phyloP scores from a whole-genome alignment of 2,797 vertebrate genomes.

The Selene dorsalis region DNA sequence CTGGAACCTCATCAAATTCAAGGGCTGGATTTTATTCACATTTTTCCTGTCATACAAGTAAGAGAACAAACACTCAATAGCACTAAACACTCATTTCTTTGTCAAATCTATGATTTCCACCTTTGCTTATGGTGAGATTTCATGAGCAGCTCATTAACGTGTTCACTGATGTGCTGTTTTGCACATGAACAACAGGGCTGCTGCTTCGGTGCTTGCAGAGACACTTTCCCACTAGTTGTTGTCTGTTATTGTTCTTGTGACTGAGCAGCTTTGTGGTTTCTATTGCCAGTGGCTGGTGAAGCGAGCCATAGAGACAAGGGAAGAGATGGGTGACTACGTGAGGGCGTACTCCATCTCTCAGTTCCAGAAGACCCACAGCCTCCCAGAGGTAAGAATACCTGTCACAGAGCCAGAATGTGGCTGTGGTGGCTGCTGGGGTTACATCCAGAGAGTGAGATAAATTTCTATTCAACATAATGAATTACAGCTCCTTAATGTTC shows the following conservation, averaged over 20 bases:
- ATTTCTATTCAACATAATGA: background rate
- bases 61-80: background rate
- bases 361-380: constrained; percentile 93
- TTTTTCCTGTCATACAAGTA: constrained; percentile 97
- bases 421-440: background rate
- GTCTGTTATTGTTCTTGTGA: background rate
- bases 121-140: background rate
- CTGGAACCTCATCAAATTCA: constrained; percentile 99
- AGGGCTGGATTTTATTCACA: constrained; percentile 98
- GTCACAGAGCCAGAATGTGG: background rate
- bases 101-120: background rate
- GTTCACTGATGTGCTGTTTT: background rate
- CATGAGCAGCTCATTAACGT: background rate
- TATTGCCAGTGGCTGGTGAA: constrained; percentile 94
- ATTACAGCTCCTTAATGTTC: background rate
- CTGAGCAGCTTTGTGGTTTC: constrained; percentile 29
- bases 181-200: background rate
- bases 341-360: constrained; percentile 94
- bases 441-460: background rate
- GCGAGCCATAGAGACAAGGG: constrained; percentile 95
- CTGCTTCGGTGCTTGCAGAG: background rate
- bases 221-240: background rate
- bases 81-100: background rate
- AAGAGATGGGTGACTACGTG: constrained; percentile 98
- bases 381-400: constrained; percentile 89